These are phyloP conservation scores for Alca torda DNA, from an alignment of 2,797 vertebrate genomes.

Conservation along the genomic window DNA sequence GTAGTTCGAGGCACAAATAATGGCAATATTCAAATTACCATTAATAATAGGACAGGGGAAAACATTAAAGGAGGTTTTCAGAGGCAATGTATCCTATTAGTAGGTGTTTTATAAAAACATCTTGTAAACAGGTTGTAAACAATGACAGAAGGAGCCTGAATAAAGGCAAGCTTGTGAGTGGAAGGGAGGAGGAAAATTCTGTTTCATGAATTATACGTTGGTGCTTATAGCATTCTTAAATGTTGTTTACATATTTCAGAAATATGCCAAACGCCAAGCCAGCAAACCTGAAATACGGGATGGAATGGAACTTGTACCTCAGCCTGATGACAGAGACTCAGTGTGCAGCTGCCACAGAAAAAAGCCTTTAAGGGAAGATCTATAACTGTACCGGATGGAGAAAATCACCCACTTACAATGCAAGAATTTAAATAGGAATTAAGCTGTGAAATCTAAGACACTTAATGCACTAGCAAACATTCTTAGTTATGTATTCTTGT, in stretches of 20 bases:
- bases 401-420: not conserved
- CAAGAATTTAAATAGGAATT: conserved; percentile 12
- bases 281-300: conserved; percentile 78
- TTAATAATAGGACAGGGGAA: conserved; percentile 10
- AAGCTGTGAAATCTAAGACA: conserved; percentile 35
- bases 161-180: conserved; percentile 22
- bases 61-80: conserved; percentile 24
- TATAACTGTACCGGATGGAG: conserved; percentile 55
- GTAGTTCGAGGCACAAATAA: not conserved
- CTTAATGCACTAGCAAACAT: not conserved
- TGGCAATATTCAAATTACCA: not conserved
- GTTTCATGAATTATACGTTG: conserved; percentile 12
- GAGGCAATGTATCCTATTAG: not conserved
- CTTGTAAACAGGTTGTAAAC: conserved; percentile 5
- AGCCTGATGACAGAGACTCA: conserved; percentile 77
- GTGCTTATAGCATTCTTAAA: conserved; percentile 44
- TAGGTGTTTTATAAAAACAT: not conserved
- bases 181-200: conserved; percentile 15
- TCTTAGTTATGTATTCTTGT: conserved; percentile 18
- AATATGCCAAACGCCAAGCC: conserved; percentile 79
- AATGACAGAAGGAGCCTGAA: not conserved
- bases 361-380: conserved; percentile 75
- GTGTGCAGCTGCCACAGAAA: conserved; percentile 76
- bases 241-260: conserved; percentile 75
- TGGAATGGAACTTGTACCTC: conserved; percentile 82